Evolutionary conservation across 2,797 vertebrate genomes (phyloP).

Genomic region (Sarcoramphus papa): DNA sequence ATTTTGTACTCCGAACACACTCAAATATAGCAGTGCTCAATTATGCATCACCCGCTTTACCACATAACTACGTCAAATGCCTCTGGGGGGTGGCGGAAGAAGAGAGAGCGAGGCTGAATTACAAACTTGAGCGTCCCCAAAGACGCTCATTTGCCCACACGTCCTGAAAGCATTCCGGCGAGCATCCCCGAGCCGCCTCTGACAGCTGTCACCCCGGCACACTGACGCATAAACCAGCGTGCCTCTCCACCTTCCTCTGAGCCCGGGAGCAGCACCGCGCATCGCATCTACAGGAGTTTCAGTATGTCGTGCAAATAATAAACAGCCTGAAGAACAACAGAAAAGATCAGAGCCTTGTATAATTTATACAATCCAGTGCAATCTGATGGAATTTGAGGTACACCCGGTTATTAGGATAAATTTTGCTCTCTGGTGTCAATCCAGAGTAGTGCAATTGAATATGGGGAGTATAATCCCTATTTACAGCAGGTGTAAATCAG

Average conservation of each 20-base stretch:
- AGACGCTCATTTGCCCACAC: not conserved
- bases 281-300: not conserved
- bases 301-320: not conserved
- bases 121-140: not conserved
- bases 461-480: not conserved
- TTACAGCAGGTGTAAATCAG: not conserved
- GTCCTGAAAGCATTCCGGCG: not conserved
- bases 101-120: not conserved
- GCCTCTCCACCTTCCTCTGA: not conserved
- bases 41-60: not conserved
- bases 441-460: not conserved
- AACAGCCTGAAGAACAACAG: not conserved
- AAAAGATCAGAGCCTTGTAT: not conserved
- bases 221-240: not conserved
- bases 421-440: constrained; percentile 44
- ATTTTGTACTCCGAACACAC: not conserved
- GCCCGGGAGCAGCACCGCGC: not conserved
- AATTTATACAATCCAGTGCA: not conserved
- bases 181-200: not conserved
- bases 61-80: not conserved
- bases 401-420: not conserved
- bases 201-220: not conserved
- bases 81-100: not conserved
- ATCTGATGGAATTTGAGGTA: not conserved
- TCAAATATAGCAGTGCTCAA: not conserved